A percentile compares a stretch with the other conserved stretches of the same genome.
These are phyloP conservation scores for Cydia amplana DNA, from an alignment of 1,140 invertebrate genomes.

Conservation along the genomic window DNA sequence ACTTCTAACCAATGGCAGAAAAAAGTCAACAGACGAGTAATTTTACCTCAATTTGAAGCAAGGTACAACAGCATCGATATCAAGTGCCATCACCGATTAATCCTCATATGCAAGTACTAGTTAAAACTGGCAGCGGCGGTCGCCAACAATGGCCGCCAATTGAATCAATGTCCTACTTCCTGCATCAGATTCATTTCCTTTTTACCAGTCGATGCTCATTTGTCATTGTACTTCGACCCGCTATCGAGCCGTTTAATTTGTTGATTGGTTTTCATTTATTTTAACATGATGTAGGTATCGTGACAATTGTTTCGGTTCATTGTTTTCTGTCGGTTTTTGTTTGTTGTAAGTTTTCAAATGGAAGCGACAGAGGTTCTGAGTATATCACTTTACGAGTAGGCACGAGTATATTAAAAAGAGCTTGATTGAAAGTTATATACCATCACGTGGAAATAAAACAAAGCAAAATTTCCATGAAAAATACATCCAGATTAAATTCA, in stretches of 20 bases:
- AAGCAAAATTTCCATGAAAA: too few species aligned
- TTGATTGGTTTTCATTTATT: slow-evolving; percentile 30
- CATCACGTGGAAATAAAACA: too few species aligned
- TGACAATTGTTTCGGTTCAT: not conserved
- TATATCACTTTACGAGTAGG: too few species aligned
- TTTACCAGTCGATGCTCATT: slow-evolving; percentile 32
- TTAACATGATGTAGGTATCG: slow-evolving; percentile 3
- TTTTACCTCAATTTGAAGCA: not conserved
- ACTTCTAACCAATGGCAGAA: too few species aligned
- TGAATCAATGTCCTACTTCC: slow-evolving; percentile 32
- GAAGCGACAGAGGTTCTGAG: too few species aligned
- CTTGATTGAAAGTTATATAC: too few species aligned
- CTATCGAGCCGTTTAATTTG: slow-evolving; percentile 31
- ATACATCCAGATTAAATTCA: too few species aligned
- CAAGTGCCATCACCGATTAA: slow-evolving; percentile 20
- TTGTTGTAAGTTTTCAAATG: not conserved
- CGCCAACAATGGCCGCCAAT: slow-evolving; percentile 23
- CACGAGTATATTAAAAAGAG: too few species aligned
- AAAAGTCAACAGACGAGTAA: too few species aligned
- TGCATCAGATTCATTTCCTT: slow-evolving; percentile 33
- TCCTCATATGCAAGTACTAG: slow-evolving; percentile 24
- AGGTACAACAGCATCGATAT: slow-evolving; percentile 10
- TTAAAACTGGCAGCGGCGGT: slow-evolving; percentile 14
- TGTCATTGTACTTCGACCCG: slow-evolving; percentile 25
- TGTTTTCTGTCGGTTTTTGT: not conserved